Conservation (phyloP, 2,797 vertebrate genomes). For the Argyrosomus regius region DNA sequence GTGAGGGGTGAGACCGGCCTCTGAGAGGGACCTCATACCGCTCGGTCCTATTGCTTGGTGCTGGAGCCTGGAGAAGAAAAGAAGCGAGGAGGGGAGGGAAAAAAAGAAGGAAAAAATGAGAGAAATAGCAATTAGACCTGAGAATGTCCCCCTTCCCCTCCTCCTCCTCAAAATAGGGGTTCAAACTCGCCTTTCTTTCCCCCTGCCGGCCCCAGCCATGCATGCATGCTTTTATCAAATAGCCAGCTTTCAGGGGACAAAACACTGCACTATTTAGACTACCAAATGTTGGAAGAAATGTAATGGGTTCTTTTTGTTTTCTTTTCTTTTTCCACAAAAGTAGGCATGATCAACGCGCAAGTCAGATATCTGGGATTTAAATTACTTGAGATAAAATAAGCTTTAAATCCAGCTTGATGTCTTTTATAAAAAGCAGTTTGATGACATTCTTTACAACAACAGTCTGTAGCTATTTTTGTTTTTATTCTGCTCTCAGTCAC, state of each 20-base stretch:
- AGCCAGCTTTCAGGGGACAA: slow-evolving; percentile 78
- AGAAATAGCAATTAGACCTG: slow-evolving; percentile 84
- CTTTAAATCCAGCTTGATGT: slow-evolving; percentile 30
- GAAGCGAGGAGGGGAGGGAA: slow-evolving; percentile 55
- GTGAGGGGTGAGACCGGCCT: slow-evolving; percentile 97
- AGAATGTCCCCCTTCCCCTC: slow-evolving; percentile 75
- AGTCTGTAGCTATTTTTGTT: slow-evolving; percentile 5
- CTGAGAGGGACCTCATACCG: slow-evolving; percentile 97
- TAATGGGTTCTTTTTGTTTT: slow-evolving; percentile 41
- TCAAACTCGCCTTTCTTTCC: slow-evolving; percentile 81
- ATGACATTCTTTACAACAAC: background rate
- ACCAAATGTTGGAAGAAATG: slow-evolving; percentile 71
- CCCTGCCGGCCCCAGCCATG: slow-evolving; percentile 80
- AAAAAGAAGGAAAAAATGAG: slow-evolving; percentile 61
- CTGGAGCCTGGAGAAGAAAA: slow-evolving; percentile 92
- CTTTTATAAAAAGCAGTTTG: slow-evolving; percentile 7
- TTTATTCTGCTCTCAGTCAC: background rate
- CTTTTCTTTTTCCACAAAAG: slow-evolving; percentile 30
- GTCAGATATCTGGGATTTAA: slow-evolving; percentile 46
- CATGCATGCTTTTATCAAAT: slow-evolving; percentile 81
- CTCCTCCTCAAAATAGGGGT: slow-evolving; percentile 80
- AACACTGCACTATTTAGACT: slow-evolving; percentile 77
- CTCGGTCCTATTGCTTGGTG: slow-evolving; percentile 98
- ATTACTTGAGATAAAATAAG: slow-evolving; percentile 8
- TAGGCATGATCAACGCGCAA: slow-evolving; percentile 22